phyloP scores from a whole-genome alignment of 2,888 invertebrate species.

The Pollenia labialis region DNA sequence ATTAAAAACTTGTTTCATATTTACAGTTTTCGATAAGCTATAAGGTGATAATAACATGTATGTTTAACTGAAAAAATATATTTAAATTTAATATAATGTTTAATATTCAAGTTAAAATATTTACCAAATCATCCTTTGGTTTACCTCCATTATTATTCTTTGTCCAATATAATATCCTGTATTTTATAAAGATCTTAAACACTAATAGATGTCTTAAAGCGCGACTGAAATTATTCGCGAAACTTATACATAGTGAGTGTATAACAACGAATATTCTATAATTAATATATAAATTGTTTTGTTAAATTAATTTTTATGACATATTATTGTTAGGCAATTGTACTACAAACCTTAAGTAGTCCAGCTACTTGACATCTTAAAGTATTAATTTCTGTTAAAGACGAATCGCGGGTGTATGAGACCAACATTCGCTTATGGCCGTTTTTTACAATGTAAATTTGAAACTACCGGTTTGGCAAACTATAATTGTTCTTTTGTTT shows the following conservation, averaged over 20 bases:
- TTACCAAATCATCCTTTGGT: conserved; percentile 77
- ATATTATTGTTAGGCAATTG: neutral
- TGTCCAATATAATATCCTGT: conserved; percentile 87
- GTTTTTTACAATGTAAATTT: conserved; percentile 90
- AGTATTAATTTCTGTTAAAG: conserved; percentile 87
- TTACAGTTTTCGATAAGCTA: conserved; percentile 83
- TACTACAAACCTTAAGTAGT: conserved; percentile 85
- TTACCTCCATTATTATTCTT: conserved; percentile 70
- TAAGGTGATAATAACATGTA: conserved; percentile 82
- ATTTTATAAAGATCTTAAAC: conserved; percentile 89
- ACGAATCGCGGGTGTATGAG: conserved; percentile 87
- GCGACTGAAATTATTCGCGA: conserved; percentile 91
- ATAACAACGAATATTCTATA: conserved; percentile 89
- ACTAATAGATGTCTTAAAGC: conserved; percentile 90
- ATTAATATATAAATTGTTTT: neutral
- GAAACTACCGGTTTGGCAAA: conserved; percentile 89
- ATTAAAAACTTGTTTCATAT: conserved; percentile 82
- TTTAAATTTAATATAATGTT: neutral
- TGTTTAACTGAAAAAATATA: conserved; percentile 78
- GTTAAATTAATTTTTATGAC: neutral
- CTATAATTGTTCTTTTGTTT: conserved; percentile 68
- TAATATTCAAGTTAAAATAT: conserved; percentile 28
- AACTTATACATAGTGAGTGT: conserved; percentile 92
- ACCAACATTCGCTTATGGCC: conserved; percentile 92
- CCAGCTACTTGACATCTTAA: conserved; percentile 89